Conservation (phyloP, 1,140 invertebrate genomes). For the Mycetomoellerius zeteki region DNA sequence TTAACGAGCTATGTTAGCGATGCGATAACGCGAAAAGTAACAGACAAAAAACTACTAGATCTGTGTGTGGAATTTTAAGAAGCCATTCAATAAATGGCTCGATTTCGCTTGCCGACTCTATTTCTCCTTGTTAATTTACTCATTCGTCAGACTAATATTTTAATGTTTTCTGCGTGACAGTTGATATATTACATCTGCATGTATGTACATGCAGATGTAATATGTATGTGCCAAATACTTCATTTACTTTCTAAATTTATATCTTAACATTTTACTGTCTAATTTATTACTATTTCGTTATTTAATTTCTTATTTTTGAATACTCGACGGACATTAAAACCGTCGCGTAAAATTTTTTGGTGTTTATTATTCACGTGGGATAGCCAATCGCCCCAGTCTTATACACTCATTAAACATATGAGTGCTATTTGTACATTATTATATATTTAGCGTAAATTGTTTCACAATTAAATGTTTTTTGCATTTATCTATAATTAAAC, state of each 20-base stretch:
- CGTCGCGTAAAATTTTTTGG: not conserved
- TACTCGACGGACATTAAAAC: not conserved
- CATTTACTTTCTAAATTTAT: constrained; percentile 22
- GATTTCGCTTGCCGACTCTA: not conserved
- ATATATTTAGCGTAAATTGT: too few relatives aligned
- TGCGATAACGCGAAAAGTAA: constrained; percentile 11
- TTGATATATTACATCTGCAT: too few relatives aligned
- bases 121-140: constrained; percentile 14
- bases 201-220: not conserved
- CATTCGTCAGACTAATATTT: not conserved
- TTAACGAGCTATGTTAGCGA: constrained; percentile 11
- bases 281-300: not conserved
- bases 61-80: not conserved
- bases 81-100: not conserved
- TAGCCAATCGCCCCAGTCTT: not conserved
- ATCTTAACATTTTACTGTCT: not conserved
- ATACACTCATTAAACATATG: too few relatives aligned
- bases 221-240: not conserved
- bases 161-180: constrained; percentile 9
- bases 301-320: not conserved
- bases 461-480: too few relatives aligned
- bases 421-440: too few relatives aligned
- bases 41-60: not conserved
- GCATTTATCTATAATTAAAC: too few relatives aligned
- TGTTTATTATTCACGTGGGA: not conserved